Evolutionary conservation across 2,888 invertebrate genomes (phyloP), one percentile per base, ranked within the genome.

Genomic region (Drosophila incognita): DNA sequence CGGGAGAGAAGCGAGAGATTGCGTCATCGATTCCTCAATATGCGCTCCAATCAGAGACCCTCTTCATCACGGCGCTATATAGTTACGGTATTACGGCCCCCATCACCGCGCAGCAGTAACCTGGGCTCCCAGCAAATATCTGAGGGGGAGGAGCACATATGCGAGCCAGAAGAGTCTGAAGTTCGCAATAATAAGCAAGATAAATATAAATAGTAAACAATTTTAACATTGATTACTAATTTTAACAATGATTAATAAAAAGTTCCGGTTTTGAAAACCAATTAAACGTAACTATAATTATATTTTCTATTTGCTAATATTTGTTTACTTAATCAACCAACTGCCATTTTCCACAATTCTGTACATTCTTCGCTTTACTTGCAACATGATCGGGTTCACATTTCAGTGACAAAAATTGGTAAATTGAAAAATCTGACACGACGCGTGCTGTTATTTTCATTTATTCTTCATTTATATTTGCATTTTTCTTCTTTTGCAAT

Each of bases 401-500:
- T 75, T 75, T 60, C 68, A 62, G 63, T 82, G 75, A 71, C 72
- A 72, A 66, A 69, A 64, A 77, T 81, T 63, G 62, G 49, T 57
- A 69, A 78, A 81, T 86, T 75, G 60, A 78, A 84, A 76, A 86
- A 84, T 88, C 87, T 78, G 82, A 76, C 76, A 79, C 80, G 84
- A 87, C 73, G 82, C 83, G 77, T 83, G 87, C 78, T 89, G 77
- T 81, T 88, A 79, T 90, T 88, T 54, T 54, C 15, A 11, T 38
- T 33, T 46, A 33, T 46, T 58, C 13, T 7, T 38, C 4, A 31
- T 31, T 46, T 58, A 1, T 13, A 21, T n/a, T 51, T 36, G 4
- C 4, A 11, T 46, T 4, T 21, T 51, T 52, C 5, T 51, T 29
- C 15, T 85, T 79, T 82, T 82, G 66, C 77, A 75, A 72, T 77